These are phyloP conservation scores for Linnaemya vulpina DNA, from an alignment of 2,888 invertebrate species.

Conservation along the genomic window DNA sequence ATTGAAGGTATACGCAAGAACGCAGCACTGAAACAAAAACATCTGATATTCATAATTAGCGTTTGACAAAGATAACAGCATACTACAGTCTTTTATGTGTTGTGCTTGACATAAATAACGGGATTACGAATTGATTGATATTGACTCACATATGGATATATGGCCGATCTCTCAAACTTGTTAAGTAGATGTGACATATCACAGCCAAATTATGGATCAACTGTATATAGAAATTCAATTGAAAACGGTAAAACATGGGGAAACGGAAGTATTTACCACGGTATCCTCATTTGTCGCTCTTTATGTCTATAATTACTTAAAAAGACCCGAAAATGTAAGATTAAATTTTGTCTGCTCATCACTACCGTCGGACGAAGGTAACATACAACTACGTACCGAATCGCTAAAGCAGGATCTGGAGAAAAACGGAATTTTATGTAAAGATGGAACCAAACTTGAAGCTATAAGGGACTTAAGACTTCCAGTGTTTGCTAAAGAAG, in stretches of 20 bases:
- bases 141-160: too few relatives aligned
- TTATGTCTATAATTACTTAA: conserved; percentile 86
- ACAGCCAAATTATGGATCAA: conserved; percentile 76
- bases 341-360: conserved; percentile 81
- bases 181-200: too few relatives aligned
- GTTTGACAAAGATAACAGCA: too few relatives aligned
- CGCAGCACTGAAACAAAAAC: too few relatives aligned
- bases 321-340: conserved; percentile 83
- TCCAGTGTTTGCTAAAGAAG: conserved; percentile 86
- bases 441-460: conserved; percentile 76
- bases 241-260: conserved; percentile 76
- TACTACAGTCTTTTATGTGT: too few relatives aligned
- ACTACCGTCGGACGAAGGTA: conserved; percentile 67
- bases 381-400: conserved; percentile 76
- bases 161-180: too few relatives aligned
- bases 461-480: conserved; percentile 83
- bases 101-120: too few relatives aligned
- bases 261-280: conserved; percentile 83
- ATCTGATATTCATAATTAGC: too few relatives aligned
- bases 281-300: conserved; percentile 87
- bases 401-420: conserved; percentile 77
- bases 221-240: conserved; percentile 81
- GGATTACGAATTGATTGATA: too few relatives aligned
- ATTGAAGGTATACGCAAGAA: too few relatives aligned
- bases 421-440: conserved; percentile 79